Evolutionary conservation across 92 coral and sea anemone species (phyloP).

Genomic region (Heliopora coerulea): DNA sequence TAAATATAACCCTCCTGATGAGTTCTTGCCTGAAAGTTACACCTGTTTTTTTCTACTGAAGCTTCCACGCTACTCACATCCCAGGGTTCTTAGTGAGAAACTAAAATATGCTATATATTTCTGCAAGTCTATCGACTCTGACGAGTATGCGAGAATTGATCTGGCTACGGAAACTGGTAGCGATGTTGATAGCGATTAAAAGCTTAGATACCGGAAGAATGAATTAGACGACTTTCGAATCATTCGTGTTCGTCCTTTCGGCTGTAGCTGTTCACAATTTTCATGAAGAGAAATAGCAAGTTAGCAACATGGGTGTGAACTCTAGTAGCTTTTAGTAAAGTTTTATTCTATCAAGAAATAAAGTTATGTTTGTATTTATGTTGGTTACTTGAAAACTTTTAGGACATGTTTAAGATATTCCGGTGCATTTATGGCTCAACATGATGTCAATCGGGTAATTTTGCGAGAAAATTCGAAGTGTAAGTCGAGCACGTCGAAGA

Average conservation of each 20-base stretch:
- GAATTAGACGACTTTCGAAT: not conserved
- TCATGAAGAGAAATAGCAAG: too few species aligned
- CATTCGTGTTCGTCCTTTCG: not conserved
- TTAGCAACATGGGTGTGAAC: too few species aligned
- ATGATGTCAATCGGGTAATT: too few species aligned
- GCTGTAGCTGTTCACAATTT: too few species aligned
- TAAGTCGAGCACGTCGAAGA: too few species aligned
- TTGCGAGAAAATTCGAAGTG: too few species aligned
- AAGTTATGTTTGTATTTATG: too few species aligned
- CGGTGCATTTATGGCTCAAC: too few species aligned
- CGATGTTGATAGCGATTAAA: constrained; percentile 77
- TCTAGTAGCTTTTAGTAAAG: too few species aligned
- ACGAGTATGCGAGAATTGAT: constrained; percentile 98
- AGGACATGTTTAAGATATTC: too few species aligned
- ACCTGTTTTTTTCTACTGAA: constrained; percentile 96
- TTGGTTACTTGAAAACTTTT: too few species aligned
- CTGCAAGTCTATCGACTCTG: constrained; percentile 99
- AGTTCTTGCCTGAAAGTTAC: constrained; percentile 96
- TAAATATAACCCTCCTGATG: constrained; percentile 97
- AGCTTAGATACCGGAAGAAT: not conserved
- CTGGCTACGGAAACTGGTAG: constrained; percentile 91
- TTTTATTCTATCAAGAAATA: too few species aligned
- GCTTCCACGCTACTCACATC: constrained; percentile 97
- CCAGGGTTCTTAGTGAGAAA: constrained; percentile 96
- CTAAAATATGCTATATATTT: constrained; percentile 95